Conservation (phyloP, 2,888 invertebrate genomes). For the Phasia obesa region DNA sequence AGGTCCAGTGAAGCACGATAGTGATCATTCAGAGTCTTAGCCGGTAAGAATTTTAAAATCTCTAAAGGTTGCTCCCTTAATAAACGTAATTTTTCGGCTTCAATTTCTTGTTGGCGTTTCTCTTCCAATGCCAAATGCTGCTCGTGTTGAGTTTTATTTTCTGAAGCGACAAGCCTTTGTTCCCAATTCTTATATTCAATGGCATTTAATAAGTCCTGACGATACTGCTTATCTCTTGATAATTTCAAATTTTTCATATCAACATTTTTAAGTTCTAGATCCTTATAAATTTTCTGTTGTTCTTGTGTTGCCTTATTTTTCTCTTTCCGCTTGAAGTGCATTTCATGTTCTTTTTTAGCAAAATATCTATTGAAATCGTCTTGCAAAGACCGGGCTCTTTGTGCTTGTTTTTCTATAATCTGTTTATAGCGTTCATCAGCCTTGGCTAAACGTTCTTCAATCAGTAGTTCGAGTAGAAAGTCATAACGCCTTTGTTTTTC, state of each 20-base stretch:
- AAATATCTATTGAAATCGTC: constrained; percentile 6
- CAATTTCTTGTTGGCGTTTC: constrained; percentile 28
- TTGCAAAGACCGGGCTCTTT: not conserved
- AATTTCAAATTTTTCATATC: not conserved
- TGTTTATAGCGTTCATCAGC: constrained; percentile 26
- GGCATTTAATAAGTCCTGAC: constrained; percentile 35
- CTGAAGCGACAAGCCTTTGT: not conserved
- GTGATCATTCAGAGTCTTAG: constrained; percentile 8
- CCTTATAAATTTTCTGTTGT: not conserved
- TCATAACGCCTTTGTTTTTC: constrained; percentile 34
- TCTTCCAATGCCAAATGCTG: constrained; percentile 3
- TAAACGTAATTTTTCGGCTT: constrained; percentile 35
- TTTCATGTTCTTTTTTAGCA: not conserved
- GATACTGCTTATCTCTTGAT: not conserved
- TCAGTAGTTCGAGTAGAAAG: constrained; percentile 3
- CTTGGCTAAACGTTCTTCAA: constrained; percentile 50
- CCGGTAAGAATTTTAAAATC: constrained; percentile 44
- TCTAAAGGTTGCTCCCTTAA: constrained; percentile 26
- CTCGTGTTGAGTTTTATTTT: not conserved
- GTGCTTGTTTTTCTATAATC: constrained; percentile 13
- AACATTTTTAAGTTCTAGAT: not conserved
- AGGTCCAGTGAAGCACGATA: constrained; percentile 32
- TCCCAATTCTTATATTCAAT: constrained; percentile 8
- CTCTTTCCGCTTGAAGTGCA: not conserved
- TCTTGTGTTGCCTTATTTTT: not conserved